Evolutionary conservation across 2,113 vertebrate genomes (phyloP).

Genomic region (Pyxicephalus adspersus): DNA sequence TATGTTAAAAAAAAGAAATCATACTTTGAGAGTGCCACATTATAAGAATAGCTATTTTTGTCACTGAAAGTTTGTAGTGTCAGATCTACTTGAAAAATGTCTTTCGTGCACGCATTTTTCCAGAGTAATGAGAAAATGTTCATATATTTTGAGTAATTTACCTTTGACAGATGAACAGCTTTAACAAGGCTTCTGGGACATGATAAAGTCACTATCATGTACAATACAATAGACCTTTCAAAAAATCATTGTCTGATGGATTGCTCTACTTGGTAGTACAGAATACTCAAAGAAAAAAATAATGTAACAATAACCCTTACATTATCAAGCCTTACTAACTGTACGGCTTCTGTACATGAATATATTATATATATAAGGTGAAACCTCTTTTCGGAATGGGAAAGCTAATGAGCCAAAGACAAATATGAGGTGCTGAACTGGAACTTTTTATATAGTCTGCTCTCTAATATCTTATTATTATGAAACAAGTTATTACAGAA

Average conservation of each 20-base stretch:
- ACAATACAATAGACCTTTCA: slow-evolving; percentile 41
- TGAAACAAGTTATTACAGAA: too few species aligned
- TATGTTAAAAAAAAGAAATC: slow-evolving; percentile 37
- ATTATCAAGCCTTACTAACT: slow-evolving; percentile 15
- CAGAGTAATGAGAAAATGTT: slow-evolving; percentile 43
- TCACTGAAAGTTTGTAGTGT: background rate
- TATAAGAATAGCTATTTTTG: slow-evolving; percentile 42
- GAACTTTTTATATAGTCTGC: too few species aligned
- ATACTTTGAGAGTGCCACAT: slow-evolving; percentile 6
- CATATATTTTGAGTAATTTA: slow-evolving; percentile 49
- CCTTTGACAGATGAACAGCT: slow-evolving; percentile 48
- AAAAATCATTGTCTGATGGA: slow-evolving; percentile 48
- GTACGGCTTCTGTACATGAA: too few species aligned
- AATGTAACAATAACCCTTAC: slow-evolving; percentile 20
- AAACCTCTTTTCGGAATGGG: background rate
- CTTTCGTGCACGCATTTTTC: slow-evolving; percentile 21
- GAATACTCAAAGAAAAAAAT: slow-evolving; percentile 18
- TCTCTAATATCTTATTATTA: too few species aligned
- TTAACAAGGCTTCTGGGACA: slow-evolving; percentile 36
- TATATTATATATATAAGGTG: background rate
- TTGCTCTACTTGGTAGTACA: slow-evolving; percentile 15
- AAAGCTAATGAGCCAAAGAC: background rate
- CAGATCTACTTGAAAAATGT: slow-evolving; percentile 28
- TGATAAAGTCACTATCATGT: slow-evolving; percentile 44
- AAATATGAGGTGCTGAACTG: background rate